Evolutionary conservation across 2,888 invertebrate species (phyloP).

Genomic region (Napeogenes inachia): DNA sequence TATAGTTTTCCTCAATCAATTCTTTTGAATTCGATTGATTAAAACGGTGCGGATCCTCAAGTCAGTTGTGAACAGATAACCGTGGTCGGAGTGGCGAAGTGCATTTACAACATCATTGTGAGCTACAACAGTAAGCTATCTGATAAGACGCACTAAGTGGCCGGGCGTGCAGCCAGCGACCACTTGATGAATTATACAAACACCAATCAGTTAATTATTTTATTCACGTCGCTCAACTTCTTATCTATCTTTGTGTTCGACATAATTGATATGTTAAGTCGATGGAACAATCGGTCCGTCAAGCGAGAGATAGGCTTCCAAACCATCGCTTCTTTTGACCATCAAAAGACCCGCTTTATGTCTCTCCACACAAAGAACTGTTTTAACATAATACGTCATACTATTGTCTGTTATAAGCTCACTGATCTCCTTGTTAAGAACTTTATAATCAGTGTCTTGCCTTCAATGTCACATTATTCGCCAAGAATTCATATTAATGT

Average conservation of each 20-base stretch:
- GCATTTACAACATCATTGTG: conserved; percentile 66
- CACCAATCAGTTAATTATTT: conserved; percentile 77
- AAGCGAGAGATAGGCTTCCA: conserved; percentile 46
- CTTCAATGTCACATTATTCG: conserved; percentile 34
- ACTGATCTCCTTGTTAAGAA: conserved; percentile 38
- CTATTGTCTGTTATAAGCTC: conserved; percentile 52
- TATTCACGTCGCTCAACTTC: conserved; percentile 72
- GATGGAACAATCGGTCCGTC: conserved; percentile 70
- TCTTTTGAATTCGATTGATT: no score
- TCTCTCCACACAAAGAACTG: conserved; percentile 54
- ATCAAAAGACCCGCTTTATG: conserved; percentile 36
- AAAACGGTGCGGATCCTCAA: no score
- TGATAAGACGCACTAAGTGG: conserved; percentile 69
- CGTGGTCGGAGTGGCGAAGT: conserved; percentile 49
- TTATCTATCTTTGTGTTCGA: conserved; percentile 72
- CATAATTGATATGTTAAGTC: conserved; percentile 77
- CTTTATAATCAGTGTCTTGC: conserved; percentile 40
- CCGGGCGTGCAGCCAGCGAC: conserved; percentile 51
- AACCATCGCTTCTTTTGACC: conserved; percentile 26
- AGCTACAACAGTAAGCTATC: conserved; percentile 53
- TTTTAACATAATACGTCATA: conserved; percentile 63
- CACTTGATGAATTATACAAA: conserved; percentile 75
- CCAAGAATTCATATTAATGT: conserved; percentile 3
- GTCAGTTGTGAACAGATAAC: no score
- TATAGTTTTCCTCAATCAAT: no score